Conservation (phyloP, 2,113 vertebrate species). For the Microtus oregoni region DNA sequence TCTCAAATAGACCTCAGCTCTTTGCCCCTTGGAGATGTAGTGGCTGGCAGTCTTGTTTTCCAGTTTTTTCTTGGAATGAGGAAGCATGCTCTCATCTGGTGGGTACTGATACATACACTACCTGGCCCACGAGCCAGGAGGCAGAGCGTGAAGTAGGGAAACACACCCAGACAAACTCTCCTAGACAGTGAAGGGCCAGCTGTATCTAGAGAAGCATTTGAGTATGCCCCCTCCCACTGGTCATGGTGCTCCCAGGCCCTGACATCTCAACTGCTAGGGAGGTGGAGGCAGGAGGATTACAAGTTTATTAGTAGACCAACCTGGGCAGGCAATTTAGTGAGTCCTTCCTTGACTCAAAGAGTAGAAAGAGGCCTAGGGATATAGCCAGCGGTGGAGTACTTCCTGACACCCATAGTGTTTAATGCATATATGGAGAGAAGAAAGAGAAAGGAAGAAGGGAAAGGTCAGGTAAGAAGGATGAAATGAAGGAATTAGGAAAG, state of each 20-base stretch:
- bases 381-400: not conserved
- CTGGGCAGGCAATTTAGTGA: not conserved
- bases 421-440: not conserved
- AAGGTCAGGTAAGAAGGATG: not conserved
- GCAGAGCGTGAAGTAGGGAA: too few species aligned
- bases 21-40: not conserved
- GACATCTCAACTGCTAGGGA: not conserved
- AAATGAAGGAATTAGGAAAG: not conserved
- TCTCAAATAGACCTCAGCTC: not conserved
- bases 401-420: too few species aligned
- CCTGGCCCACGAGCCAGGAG: fast-evolving
- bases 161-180: not conserved
- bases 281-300: not conserved
- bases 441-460: too few species aligned
- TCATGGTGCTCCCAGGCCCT: not conserved
- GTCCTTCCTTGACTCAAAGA: not conserved
- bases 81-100: fast-evolving
- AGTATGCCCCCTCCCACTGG: not conserved
- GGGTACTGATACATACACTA: fast-evolving
- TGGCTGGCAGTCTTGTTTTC: not conserved
- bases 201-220: not conserved
- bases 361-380: not conserved
- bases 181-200: not conserved
- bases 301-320: not conserved
- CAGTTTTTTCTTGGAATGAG: not conserved